These are phyloP conservation scores for Coreoperca whiteheadi DNA, from an alignment of 2,113 vertebrate genomes.

Conservation along the genomic window DNA sequence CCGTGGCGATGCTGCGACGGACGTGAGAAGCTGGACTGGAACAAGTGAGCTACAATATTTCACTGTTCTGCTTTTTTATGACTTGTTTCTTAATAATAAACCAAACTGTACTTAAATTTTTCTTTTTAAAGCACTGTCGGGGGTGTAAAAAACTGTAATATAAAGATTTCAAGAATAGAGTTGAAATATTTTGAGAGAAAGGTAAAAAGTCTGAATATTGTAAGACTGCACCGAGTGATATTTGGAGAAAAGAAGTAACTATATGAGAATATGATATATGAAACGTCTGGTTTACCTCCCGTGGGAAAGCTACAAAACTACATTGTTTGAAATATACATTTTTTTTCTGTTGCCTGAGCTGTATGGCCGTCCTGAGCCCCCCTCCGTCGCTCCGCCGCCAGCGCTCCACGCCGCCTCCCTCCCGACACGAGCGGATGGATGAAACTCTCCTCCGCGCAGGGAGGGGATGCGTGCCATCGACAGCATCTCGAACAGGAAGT, in stretches of 20 bases:
- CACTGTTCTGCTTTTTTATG: background rate
- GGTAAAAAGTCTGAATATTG: background rate
- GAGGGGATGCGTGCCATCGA: constrained; percentile 25
- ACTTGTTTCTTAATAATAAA: background rate
- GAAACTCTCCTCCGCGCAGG: constrained; percentile 25
- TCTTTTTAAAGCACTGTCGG: no score
- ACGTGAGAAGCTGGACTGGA: background rate
- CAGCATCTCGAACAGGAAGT: constrained; percentile 52
- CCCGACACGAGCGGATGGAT: background rate
- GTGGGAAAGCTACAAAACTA: background rate
- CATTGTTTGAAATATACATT: background rate
- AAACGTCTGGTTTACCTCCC: background rate
- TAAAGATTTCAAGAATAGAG: background rate
- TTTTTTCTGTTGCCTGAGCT: background rate
- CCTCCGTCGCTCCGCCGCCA: background rate
- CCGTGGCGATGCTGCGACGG: no score
- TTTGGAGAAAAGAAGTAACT: background rate
- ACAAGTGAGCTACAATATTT: background rate
- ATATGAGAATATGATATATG: no score
- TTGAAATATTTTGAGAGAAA: background rate
- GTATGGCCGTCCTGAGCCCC: background rate
- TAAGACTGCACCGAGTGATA: background rate
- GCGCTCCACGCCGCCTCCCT: background rate
- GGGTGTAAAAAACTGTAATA: accelerated
- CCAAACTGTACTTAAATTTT: no score